Conservation (phyloP, 1,140 invertebrate species). For the Littorina saxatilis region DNA sequence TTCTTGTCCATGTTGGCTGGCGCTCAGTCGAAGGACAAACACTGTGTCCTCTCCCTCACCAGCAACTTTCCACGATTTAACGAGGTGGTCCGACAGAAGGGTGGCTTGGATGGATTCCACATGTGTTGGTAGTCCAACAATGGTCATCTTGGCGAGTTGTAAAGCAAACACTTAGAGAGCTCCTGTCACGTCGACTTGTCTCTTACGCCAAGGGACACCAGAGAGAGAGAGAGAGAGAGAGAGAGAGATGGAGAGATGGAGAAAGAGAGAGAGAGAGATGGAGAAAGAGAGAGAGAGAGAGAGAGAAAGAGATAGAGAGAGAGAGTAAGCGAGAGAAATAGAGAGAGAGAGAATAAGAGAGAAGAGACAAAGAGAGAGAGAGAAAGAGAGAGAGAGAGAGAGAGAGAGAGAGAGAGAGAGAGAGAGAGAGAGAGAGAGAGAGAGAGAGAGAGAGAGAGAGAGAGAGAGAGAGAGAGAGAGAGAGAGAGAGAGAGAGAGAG, state of each 20-base stretch:
- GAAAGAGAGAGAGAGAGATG: background rate
- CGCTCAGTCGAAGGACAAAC: too few species aligned
- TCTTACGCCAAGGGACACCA: too few species aligned
- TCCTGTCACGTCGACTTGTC: too few species aligned
- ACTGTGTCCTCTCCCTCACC: too few species aligned
- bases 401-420: background rate
- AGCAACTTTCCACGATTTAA: too few species aligned
- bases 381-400: background rate
- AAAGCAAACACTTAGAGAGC: too few species aligned
- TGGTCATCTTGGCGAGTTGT: too few species aligned
- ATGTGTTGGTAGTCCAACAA: too few species aligned
- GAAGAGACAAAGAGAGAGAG: background rate
- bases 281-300: background rate
- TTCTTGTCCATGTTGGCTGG: too few species aligned
- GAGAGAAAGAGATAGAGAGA: background rate
- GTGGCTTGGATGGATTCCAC: too few species aligned
- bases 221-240: background rate
- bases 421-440: background rate
- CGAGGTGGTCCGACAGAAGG: too few species aligned
- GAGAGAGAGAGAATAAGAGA: background rate
- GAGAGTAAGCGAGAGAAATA: background rate
- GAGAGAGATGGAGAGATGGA: background rate
- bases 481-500: background rate
- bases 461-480: background rate
- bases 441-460: background rate